Evolutionary conservation across 2,888 invertebrate species (phyloP), one percentile per base, ranked within the genome.

Genomic region (Ethmia dodecea): DNA sequence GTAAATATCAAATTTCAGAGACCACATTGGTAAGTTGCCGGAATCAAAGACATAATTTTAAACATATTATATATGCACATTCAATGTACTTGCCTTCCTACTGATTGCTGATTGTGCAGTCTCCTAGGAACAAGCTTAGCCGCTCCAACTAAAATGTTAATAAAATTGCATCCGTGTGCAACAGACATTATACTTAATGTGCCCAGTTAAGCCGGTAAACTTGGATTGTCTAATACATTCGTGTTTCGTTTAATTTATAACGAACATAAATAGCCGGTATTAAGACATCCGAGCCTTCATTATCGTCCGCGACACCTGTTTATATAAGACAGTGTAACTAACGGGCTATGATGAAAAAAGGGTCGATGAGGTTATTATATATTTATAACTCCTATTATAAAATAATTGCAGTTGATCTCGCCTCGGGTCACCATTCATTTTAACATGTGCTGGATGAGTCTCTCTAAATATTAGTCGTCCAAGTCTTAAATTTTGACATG

Each of bases 141-240:
- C 55, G 54, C 55, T 56, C 59, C 60, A 54, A 63, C 64, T 71
- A 64, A 70, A 72, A 76, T 69, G 68, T 65, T 66, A 65, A 77
- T 73, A 74, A 75, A 75, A 76, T 75, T 67, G 57, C 64, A 57
- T 56, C 57, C 50, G 56, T 61, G 60, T 62, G 58, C 68, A 57
- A 62, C 57, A 50, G 51, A 57, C 53, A 59, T 61, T 55, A 57
- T 52, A 59, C 36, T 57, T 74, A 69, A 70, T 72, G 60, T 45
- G 43, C 48, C 65, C 52, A 57, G 64, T 64, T 58, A 35, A 57
- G 56, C 51, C 54, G 56, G 52, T 47, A 43, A 49, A 56, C 49
- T 45, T 49, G 49, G 52, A 52, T 52, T 59, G 68, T 59, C 62
- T 70, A 70, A 71, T 61, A 53, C 54, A 68, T 62, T 64, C 58